A percentile compares a stretch with the other conserved stretches of the same genome.
These are phyloP conservation scores for Achatina immaculata DNA, from an alignment of 1,140 invertebrate genomes.

Conservation along the genomic window DNA sequence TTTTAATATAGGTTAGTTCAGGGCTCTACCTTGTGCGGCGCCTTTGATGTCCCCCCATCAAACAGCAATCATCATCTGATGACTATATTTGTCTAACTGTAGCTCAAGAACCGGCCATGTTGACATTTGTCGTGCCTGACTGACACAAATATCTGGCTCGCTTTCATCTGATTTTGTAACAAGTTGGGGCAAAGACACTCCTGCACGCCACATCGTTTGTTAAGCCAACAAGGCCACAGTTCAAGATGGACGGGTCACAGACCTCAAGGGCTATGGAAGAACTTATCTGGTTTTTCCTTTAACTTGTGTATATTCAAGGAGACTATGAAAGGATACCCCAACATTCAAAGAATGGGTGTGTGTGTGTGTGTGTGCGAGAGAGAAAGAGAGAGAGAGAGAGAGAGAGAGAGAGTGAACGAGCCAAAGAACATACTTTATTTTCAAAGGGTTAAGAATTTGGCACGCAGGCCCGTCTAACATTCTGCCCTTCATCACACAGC, in stretches of 20 bases:
- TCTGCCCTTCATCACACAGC: too few relatives aligned
- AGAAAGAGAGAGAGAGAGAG: too few relatives aligned
- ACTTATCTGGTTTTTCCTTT: too few relatives aligned
- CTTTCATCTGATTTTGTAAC: slow-evolving; percentile 3
- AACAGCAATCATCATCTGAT: background rate
- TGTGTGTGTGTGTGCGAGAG: too few relatives aligned
- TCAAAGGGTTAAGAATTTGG: too few relatives aligned
- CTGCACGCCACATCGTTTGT: background rate
- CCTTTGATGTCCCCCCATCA: slow-evolving; percentile 4
- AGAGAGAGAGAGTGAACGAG: too few relatives aligned
- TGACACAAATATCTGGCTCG: background rate
- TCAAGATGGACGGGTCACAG: background rate
- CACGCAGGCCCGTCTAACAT: too few relatives aligned
- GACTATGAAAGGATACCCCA: too few relatives aligned
- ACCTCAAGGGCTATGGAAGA: too few relatives aligned
- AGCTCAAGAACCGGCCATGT: background rate
- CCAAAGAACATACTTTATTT: too few relatives aligned
- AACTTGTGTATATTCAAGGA: too few relatives aligned
- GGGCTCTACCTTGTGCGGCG: background rate
- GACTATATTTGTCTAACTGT: background rate
- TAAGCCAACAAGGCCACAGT: background rate
- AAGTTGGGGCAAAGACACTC: background rate
- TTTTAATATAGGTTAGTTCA: background rate
- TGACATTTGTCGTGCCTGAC: background rate
- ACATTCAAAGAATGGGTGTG: too few relatives aligned